phyloP scores from a whole-genome alignment of 1,140 invertebrate species.

The Aphis gossypii region DNA sequence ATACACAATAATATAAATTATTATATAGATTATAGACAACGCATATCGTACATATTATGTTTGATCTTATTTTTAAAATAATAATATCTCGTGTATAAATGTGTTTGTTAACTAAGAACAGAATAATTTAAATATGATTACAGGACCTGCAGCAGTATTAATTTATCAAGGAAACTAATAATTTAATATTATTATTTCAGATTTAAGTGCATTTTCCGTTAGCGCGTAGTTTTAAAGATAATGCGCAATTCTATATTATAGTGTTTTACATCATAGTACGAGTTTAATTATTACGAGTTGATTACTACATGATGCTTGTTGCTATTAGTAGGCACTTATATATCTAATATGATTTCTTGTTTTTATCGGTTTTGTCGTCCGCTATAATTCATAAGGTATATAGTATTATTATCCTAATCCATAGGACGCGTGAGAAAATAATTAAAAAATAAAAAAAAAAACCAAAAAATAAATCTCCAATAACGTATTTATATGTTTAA shows the following conservation, averaged over 20 bases:
- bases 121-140: background rate
- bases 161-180: background rate
- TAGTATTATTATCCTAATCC: background rate
- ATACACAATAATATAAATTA: background rate
- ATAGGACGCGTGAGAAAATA: background rate
- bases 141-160: background rate
- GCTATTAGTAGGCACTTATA: background rate
- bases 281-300: background rate
- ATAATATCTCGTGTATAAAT: background rate
- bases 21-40: background rate
- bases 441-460: background rate
- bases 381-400: background rate
- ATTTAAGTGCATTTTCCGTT: background rate
- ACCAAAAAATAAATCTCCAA: background rate
- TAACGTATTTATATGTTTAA: background rate
- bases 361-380: background rate
- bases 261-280: background rate
- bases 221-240: background rate
- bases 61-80: background rate
- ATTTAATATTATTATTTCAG: background rate
- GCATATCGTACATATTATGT: background rate
- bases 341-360: background rate
- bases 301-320: background rate
- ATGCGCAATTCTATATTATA: background rate
- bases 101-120: background rate